These are phyloP conservation scores for Sprattus sprattus DNA, from an alignment of 2,113 vertebrate genomes.

Conservation along the genomic window DNA sequence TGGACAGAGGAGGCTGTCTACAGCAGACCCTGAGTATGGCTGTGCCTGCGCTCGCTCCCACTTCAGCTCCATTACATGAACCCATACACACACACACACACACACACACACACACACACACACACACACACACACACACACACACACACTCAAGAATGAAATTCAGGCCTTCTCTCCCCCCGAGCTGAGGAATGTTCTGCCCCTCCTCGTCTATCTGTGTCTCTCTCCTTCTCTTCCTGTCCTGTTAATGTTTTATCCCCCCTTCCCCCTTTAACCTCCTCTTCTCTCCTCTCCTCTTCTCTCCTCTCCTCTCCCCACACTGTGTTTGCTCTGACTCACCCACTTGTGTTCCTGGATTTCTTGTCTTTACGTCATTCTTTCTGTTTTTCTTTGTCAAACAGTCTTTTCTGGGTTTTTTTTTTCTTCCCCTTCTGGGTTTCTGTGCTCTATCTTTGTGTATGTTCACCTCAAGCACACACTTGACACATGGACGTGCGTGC, in stretches of 20 bases:
- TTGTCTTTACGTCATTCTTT: neutral
- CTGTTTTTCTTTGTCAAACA: neutral
- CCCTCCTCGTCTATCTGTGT: neutral
- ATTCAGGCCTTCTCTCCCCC: neutral
- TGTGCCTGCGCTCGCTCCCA: neutral
- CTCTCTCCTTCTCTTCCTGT: neutral
- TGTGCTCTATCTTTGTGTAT: neutral
- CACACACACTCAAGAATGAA: neutral
- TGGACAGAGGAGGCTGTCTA: constrained; percentile 23
- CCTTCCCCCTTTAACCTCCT: neutral
- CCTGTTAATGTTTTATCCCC: neutral
- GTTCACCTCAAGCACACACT: too few relatives aligned
- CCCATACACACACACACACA: neutral
- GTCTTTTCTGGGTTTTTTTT: neutral
- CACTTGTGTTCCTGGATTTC: neutral
- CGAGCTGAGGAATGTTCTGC: neutral
- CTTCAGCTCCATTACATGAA: neutral
- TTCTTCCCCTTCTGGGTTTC: neutral
- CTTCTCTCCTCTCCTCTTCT: neutral
- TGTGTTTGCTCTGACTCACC: neutral
- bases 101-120: neutral
- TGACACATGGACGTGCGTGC: neutral
- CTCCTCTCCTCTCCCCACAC: neutral
- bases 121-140: constrained; percentile 4
- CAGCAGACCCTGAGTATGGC: constrained; percentile 15